Conservation (phyloP, 1,140 invertebrate species). For the Archivesica marissinica region DNA sequence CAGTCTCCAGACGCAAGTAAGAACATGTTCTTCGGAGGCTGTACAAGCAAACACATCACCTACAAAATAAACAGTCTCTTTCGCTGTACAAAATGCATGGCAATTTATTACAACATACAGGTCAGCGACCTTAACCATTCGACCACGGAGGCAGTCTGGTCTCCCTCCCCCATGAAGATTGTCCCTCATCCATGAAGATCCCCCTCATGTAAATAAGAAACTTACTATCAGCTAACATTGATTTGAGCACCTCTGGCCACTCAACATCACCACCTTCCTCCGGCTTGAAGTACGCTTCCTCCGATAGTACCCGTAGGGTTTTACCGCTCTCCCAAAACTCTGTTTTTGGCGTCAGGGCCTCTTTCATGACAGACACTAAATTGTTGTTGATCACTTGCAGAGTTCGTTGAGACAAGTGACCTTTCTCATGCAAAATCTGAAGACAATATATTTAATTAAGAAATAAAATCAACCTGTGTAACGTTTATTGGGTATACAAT, state of each 20-base stretch:
- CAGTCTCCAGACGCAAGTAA: too few species aligned
- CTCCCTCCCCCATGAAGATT: too few species aligned
- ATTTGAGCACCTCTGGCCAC: constrained; percentile 86
- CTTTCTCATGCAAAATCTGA: constrained; percentile 91
- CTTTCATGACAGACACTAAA: constrained; percentile 88
- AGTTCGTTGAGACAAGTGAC: constrained; percentile 86
- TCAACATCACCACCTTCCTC: constrained; percentile 62
- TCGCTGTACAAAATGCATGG: not conserved
- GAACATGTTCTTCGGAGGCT: too few species aligned
- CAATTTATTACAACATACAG: too few species aligned
- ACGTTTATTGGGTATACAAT: too few species aligned
- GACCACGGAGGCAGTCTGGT: too few species aligned
- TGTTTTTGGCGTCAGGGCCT: constrained; percentile 87
- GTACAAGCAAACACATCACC: too few species aligned
- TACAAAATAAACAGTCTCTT: not conserved
- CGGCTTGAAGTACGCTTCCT: constrained; percentile 91
- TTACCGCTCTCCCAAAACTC: constrained; percentile 92
- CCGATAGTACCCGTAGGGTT: constrained; percentile 89
- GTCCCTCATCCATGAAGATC: too few species aligned
- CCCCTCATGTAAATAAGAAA: too few species aligned
- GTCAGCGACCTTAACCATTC: too few species aligned
- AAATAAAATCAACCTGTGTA: too few species aligned
- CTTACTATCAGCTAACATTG: constrained; percentile 89
- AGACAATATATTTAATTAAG: too few species aligned
- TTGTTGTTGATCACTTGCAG: constrained; percentile 88